Base-by-base conservation (phyloP, 2,888 invertebrate species). In the Elysia crispata region DNA sequence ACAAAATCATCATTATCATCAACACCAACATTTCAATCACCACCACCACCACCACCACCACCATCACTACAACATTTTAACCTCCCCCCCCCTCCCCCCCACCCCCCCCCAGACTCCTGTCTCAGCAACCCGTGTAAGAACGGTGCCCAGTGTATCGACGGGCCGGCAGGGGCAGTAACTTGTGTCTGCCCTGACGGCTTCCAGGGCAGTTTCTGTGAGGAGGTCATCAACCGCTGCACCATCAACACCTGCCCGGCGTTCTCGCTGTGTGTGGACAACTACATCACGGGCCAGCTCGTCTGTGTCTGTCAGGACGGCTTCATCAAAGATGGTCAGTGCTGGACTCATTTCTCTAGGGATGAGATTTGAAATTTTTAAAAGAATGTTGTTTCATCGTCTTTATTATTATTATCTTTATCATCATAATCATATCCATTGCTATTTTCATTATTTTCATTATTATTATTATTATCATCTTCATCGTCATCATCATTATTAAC, bases 71-170 rank as follows among this genome's bases (percentile, higher is more conserved):
- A 64, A 20, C 64, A 8, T 28, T 20, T 67, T 28, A 41, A 41
- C 3, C 41, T 41, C 41, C 11, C 41, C 11, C 11, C 3, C 41
- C 11, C 41, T 6, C 41, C 41, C 41, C 41, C 41, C 41, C 41
- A 3, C 23, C 25, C 13, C 57, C 1, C 49, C 1, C 18, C 78
- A 80, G 89, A 91, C 79, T 89, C 89, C 18, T 93, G 92, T 81
- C 85, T 84, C 50, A 85, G 86, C 6, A 89, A 87, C 50, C 92
- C 91, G 0, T 94, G 95, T 20, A 95, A 96, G 89, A 92, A 92
- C 84, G 90, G 87, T 77, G 85, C 82, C 20, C 41, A 28, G n/a
- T 87, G 87, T 78, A 20, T 30, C 25, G 74, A 80, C 25, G 80
- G 80, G 6, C 50, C 54, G 1, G 69, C 60, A 1, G 23, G 28